Base-by-base conservation (phyloP, 2,888 invertebrate species). In the Onchidella celtica region DNA sequence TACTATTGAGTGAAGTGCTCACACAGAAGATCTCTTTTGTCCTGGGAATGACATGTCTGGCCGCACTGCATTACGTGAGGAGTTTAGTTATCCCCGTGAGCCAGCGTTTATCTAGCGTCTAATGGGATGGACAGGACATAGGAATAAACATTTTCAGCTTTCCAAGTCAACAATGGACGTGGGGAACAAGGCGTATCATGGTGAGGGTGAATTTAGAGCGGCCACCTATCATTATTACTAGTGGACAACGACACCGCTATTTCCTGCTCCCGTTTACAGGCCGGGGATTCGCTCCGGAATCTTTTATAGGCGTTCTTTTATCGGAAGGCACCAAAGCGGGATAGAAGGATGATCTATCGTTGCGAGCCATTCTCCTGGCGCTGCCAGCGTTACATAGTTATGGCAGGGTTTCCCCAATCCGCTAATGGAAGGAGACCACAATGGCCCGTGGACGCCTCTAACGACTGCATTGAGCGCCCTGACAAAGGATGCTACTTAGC, bases 401-500 rank as follows among this genome's bases (percentile, higher is more conserved):
- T 63, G 40, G 65, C 76, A 17, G n/a, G n/a, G 14, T 32, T 55
- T 47, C 40, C n/a, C 65, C 76, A 63, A 76, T 76, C 47, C 65
- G 66, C 65, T 76, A 76, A 76, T 76, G 76, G 76, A 76, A 61
- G 32, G 21, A 21, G 38, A 76, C 65, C 66, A 76, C 76, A 76
- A 76, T 76, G 65, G 55, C 27, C 61, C 57, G 38, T 11, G 61
- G 27, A 24, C 40, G 17, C 38, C 59, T 40, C 70, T 78, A 78
- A 78, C 78, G 69, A 78, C 70, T 69, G 70, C 40, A 78, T 78
- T 78, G 66, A 78, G 55, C 36, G 69, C 69, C 59, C 38, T 69
- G 73, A 79, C 79, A 79, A 79, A 79, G 79, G 79, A 79, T 73
- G 47, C 72, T 79, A 79, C 79, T 79, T 79, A 79, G 47, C 55